These are phyloP conservation scores for Sphinx pinastri DNA, from an alignment of 2,888 invertebrate genomes.

Conservation along the genomic window DNA sequence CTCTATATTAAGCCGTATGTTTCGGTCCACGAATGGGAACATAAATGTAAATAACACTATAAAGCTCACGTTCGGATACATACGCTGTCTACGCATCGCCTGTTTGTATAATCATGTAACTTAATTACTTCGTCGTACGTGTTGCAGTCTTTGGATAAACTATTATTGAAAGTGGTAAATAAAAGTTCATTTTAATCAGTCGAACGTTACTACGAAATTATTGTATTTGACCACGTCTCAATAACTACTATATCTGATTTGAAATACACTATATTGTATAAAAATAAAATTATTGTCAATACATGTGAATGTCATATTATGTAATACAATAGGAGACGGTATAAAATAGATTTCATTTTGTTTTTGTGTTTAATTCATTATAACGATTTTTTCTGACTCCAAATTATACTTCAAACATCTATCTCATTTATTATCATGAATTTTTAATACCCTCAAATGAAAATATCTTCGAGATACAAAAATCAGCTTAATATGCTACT, in stretches of 20 bases:
- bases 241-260: not conserved
- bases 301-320: conserved; percentile 9
- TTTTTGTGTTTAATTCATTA: conserved; percentile 9
- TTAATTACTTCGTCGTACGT: conserved; percentile 20
- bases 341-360: conserved; percentile 13
- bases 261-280: conserved; percentile 12
- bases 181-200: not conserved
- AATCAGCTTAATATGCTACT: not conserved
- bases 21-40: conserved; percentile 63
- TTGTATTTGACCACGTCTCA: not conserved
- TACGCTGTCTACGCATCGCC: conserved; percentile 31
- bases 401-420: not conserved
- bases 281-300: conserved; percentile 22
- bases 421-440: not conserved
- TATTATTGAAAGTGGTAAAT: conserved; percentile 1
- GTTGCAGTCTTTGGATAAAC: conserved; percentile 15
- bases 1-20: conserved; percentile 58
- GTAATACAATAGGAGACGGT: conserved; percentile 4
- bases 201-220: conserved; percentile 4
- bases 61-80: conserved; percentile 51
- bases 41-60: conserved; percentile 57
- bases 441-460: not conserved
- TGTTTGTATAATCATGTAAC: conserved; percentile 27
- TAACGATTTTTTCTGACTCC: not conserved
- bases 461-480: conserved; percentile 2